Conservation (phyloP, 2,113 vertebrate genomes). For the Pomatostomus ruficeps region DNA sequence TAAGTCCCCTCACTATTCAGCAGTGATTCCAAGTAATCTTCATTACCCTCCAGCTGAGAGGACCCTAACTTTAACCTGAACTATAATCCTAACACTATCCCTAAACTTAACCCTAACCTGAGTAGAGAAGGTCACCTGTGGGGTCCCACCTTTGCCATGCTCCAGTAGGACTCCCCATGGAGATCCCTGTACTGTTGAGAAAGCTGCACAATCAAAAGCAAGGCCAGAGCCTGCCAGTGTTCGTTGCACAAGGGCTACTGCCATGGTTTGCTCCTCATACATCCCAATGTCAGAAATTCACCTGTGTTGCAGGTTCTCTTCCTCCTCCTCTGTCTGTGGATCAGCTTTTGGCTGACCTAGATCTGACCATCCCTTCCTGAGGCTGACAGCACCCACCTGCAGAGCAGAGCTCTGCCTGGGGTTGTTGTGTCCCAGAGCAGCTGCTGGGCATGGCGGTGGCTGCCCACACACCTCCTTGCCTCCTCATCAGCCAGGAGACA, state of each 20-base stretch:
- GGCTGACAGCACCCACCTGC: neutral
- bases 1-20: neutral
- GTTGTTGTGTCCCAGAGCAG: neutral
- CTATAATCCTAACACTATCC: neutral
- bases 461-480: neutral
- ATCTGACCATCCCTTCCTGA: neutral
- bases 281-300: neutral
- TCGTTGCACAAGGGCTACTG: neutral
- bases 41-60: neutral
- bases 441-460: fast-evolving
- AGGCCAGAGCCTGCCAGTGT: neutral
- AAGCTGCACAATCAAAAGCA: neutral
- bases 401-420: neutral
- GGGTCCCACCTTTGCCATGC: neutral
- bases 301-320: neutral
- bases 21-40: neutral
- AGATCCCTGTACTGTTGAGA: too few relatives aligned
- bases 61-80: neutral
- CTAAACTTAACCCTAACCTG: neutral
- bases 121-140: neutral
- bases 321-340: neutral
- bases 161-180: neutral
- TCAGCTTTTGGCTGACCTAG: neutral
- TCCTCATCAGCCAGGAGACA: neutral
- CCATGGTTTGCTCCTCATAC: neutral